phyloP scores from a whole-genome alignment of 2,797 vertebrate species.

The Gymnodraco acuticeps region DNA sequence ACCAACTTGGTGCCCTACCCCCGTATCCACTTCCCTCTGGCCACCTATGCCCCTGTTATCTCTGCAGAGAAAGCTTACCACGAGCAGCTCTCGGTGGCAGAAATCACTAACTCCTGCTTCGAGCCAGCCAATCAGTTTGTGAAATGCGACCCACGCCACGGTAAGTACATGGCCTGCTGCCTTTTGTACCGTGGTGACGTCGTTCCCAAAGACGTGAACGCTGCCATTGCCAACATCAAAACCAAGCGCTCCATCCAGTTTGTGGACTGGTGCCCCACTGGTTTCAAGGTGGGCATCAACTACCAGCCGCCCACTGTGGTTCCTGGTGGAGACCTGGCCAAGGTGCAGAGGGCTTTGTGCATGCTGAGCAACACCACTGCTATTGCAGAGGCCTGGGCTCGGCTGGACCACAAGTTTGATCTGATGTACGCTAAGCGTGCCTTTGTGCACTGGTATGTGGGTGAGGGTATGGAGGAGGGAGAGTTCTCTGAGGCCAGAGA shows the following conservation, averaged over 20 bases:
- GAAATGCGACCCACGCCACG: conserved; percentile 63
- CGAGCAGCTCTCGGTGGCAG: no score
- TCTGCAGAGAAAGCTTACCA: no score
- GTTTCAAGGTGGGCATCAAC: conserved; percentile 89
- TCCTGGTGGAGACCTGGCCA: conserved; percentile 88
- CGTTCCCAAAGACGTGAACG: conserved; percentile 90
- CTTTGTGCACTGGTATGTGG: conserved; percentile 77
- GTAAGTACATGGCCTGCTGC: conserved; percentile 86
- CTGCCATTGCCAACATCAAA: conserved; percentile 88
- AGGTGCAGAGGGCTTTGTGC: conserved; percentile 88
- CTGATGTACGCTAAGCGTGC: conserved; percentile 92
- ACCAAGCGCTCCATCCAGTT: conserved; percentile 88
- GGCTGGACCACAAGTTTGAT: conserved; percentile 90
- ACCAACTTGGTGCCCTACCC: no score
- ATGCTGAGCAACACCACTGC: conserved; percentile 91
- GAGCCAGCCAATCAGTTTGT: no score
- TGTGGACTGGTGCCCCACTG: conserved; percentile 90
- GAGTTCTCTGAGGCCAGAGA: no score
- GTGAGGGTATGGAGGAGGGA: no score
- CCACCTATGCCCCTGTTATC: no score
- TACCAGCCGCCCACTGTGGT: conserved; percentile 89
- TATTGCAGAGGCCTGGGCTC: conserved; percentile 90
- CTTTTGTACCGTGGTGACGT: conserved; percentile 86
- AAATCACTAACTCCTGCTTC: no score
- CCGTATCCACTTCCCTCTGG: no score